Evolutionary conservation across 2,113 vertebrate species (phyloP).

Genomic region (Stigmatopora argus): DNA sequence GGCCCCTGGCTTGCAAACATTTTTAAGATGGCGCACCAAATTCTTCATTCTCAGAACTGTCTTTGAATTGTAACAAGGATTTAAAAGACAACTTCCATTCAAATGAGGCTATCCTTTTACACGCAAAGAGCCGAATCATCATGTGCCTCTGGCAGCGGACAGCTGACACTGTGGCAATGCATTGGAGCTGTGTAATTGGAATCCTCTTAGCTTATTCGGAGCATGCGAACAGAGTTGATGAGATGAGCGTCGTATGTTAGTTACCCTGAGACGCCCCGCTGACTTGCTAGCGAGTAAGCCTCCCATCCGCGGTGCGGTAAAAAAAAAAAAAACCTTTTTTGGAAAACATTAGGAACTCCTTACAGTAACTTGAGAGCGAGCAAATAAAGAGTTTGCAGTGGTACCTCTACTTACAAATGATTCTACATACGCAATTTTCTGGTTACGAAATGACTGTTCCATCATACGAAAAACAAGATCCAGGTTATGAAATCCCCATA

Average conservation of each 20-base stretch:
- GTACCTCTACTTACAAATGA: too few relatives aligned
- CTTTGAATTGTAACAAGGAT: slow-evolving; percentile 47
- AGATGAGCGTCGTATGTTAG: slow-evolving; percentile 56
- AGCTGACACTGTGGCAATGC: slow-evolving; percentile 70
- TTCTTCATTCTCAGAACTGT: slow-evolving; percentile 4
- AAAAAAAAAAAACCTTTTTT: slow-evolving; percentile 66
- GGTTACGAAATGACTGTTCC: too few relatives aligned
- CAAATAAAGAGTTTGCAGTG: slow-evolving; percentile 20
- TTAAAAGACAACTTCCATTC: slow-evolving; percentile 49
- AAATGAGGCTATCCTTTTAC: slow-evolving; percentile 65
- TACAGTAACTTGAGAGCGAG: slow-evolving; percentile 30
- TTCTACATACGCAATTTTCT: too few relatives aligned
- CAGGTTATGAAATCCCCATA: too few relatives aligned
- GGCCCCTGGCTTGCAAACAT: slow-evolving; percentile 15
- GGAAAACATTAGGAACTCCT: slow-evolving; percentile 40
- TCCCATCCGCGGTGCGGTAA: slow-evolving; percentile 24
- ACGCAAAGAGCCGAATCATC: slow-evolving; percentile 70
- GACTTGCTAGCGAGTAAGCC: slow-evolving; percentile 28
- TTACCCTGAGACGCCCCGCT: slow-evolving; percentile 36
- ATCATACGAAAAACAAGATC: too few relatives aligned
- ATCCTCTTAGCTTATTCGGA: slow-evolving; percentile 67
- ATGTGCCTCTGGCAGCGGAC: slow-evolving; percentile 60
- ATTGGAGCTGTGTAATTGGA: slow-evolving; percentile 69
- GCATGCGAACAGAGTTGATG: slow-evolving; percentile 60
- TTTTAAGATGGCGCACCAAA: slow-evolving; percentile 32